Evolutionary conservation across 2,888 invertebrate species (phyloP).

Genomic region (Pyrrhosoma nymphula): DNA sequence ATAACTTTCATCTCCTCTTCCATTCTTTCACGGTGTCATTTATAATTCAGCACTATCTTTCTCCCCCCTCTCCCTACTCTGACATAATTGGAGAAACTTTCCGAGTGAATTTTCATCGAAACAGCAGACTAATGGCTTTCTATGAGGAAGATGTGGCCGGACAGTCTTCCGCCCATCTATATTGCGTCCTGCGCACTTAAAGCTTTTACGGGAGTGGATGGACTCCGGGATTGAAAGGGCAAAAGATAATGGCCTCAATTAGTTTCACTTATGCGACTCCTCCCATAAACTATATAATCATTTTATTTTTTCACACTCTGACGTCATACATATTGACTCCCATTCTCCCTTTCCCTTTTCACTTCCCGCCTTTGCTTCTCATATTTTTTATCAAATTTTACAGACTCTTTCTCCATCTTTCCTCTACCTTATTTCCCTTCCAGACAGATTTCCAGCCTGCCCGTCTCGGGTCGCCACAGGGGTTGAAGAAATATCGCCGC

Average conservation of each 20-base stretch:
- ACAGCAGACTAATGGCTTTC: not conserved
- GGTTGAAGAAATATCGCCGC: not conserved
- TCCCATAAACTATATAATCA: not conserved
- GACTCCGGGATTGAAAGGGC: not conserved
- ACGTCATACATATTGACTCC: not conserved
- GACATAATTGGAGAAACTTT: constrained; percentile 6
- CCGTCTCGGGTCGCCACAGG: not conserved
- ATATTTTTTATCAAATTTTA: too few relatives aligned
- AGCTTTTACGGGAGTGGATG: not conserved
- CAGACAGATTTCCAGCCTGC: too few relatives aligned
- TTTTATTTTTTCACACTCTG: not conserved
- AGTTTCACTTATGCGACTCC: constrained; percentile 31
- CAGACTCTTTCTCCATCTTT: not conserved
- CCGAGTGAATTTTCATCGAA: not conserved
- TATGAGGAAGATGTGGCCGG: not conserved
- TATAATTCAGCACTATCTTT: not conserved
- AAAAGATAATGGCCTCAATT: not conserved
- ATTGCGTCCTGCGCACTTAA: not conserved
- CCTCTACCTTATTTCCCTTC: not conserved
- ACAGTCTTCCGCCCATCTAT: not conserved
- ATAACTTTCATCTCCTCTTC: not conserved
- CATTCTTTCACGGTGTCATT: not conserved
- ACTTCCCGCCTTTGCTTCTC: not conserved
- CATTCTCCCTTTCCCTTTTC: not conserved
- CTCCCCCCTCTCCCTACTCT: not conserved